Percentiles rank a stretch among this genome's conserved stretches.
Conservation (phyloP, 2,113 vertebrate genomes). For the Xyliphius kryptos region DNA sequence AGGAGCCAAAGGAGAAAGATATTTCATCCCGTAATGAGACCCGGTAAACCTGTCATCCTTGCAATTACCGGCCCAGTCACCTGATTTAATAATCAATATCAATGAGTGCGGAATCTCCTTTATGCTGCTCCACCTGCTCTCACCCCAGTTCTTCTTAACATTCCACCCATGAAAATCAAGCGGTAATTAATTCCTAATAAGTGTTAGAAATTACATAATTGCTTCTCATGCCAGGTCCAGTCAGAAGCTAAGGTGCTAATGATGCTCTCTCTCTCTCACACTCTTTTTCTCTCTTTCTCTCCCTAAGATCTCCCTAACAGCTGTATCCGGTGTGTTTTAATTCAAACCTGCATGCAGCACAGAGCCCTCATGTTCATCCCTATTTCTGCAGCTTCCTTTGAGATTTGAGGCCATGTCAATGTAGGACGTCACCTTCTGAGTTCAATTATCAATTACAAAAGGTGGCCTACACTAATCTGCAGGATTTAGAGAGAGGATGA, state of each 20-base stretch:
- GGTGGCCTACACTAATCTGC: conserved; percentile 24
- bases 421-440: conserved; percentile 27
- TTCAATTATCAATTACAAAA: conserved; percentile 42
- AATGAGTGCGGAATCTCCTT: conserved; percentile 36
- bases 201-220: conserved; percentile 53
- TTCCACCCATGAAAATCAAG: conserved; percentile 49
- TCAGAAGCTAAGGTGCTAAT: conserved; percentile 46
- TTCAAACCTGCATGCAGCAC: conserved; percentile 43
- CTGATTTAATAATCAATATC: conserved; percentile 49
- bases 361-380: conserved; percentile 32
- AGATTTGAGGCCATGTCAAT: conserved; percentile 28
- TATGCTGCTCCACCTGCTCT: no score
- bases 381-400: conserved; percentile 29
- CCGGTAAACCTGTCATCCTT: no score
- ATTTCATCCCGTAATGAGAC: conserved; percentile 36
- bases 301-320: no score
- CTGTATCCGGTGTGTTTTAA: conserved; percentile 46
- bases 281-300: no score
- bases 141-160: conserved; percentile 43
- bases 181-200: conserved; percentile 56
- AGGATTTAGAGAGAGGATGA: conserved; percentile 1
- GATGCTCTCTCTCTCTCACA: conserved; percentile 41
- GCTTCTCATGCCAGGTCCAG: conserved; percentile 41
- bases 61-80: no score
- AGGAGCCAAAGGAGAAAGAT: conserved; percentile 11